Evolutionary conservation across 2,113 vertebrate species (phyloP), one percentile per base, ranked within the genome.

Genomic region (Arothron firmamentum): DNA sequence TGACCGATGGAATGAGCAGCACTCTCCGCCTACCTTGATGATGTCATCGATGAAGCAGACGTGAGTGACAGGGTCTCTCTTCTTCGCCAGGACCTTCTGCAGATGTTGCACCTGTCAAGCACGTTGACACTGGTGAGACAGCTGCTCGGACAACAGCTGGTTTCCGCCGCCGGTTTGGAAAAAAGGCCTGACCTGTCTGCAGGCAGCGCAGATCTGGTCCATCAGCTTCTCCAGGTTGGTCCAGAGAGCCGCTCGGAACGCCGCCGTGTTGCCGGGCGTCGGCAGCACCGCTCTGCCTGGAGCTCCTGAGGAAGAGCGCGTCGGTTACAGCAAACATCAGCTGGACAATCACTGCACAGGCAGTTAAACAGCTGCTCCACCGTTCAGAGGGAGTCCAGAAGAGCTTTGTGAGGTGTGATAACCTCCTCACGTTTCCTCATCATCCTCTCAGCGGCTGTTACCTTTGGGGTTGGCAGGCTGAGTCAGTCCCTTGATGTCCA

Each of bases 11-110:
- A n/a, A n/a, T n/a, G 18, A 65, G 45, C 8, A 23, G 14, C 19
- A 41, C 4, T 25, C 21, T 9, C 16, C 4, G 47, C 69, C 34
- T 87, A 98, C 97, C 94, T 99, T 98, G 74, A 92, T 80, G 81
- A 99, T 93, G 80, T 99, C 97, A 55, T 98, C 95, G 64, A 98
- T 96, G 82, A 99, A 99, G 83, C 96, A 97, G 78, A 96, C 83
- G 3, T 99, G 96, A 74, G 93, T 96, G 74, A 98, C 95, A 1
- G 97, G 96, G 79, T 99, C 97, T 84, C 96, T 93, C 79, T 99
- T 99, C 86, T 95, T 98, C 47, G 89, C 88, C 81, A 99, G 67
- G 43, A 99, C 95, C 82, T 95, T 97, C 86, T 98, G 96, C 63
- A 99, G 92, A 85, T 99, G 96, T 67, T 98, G 96, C 50, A 99